Evolutionary conservation across 2,888 invertebrate species (phyloP), one percentile per base, ranked within the genome.

Genomic region (Heliconius charithonia): DNA sequence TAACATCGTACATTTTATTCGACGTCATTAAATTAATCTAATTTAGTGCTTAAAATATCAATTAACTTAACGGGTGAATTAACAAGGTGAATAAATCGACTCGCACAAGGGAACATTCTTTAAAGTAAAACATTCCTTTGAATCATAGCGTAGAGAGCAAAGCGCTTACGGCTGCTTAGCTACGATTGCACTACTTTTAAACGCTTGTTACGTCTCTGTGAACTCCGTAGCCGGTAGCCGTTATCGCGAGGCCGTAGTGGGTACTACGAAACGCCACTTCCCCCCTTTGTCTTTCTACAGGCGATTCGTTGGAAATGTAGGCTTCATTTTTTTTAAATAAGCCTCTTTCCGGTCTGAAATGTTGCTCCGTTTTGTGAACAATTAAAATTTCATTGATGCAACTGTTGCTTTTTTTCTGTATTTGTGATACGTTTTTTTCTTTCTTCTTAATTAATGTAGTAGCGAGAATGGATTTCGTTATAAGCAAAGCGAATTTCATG

Each of bases 141-240:
- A 73, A 62, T 25, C 63, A 63, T 63, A 41, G 74, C 45, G 71
- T n/a, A 59, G 71, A 32, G 51, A 22, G 63, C 63, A 41, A 74
- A 74, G 63, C 63, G 62, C 37, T 63, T 74, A 74, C 63, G 74
- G 62, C 74, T 74, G 74, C 74, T 74, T 74, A 74, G 41, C 74
- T 74, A 74, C 73, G 73, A 74, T 74, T 74, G 73, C 73, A 74
- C 41, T 74, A 74, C 73, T 73, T 73, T 73, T 73, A 63, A 73
- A 73, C 62, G 73, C 73, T 73, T 73, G 73, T 73, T 73, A 73
- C 73, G 62, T 73, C 59, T 73, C 62, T 74, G 41, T 74, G 74
- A 74, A 74, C 74, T 63, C 67, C 63, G 74, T 74, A 74, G 74
- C 74, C 71, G 51, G 71, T 73, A 73, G 62, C 73, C 41, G 62